Base-by-base conservation (phyloP, 2,888 invertebrate genomes). In the Dynastes tityus region DNA sequence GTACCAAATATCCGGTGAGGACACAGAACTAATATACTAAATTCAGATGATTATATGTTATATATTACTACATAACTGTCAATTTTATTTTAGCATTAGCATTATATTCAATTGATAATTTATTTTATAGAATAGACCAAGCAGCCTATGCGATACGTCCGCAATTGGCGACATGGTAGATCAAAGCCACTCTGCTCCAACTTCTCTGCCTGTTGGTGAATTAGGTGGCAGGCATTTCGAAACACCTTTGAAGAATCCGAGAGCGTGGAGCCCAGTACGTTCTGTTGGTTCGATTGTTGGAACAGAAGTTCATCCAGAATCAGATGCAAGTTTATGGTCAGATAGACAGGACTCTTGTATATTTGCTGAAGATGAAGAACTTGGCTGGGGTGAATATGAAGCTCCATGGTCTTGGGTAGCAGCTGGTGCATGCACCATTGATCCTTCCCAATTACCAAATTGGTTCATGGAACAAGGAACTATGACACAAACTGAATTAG, bases 261-360 rank as follows among this genome's bases (percentile, higher is more conserved):
- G 95, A 84, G 95, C 95, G 40, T 96, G 96, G 96, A 96, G 95
- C 85, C 96, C 96, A 22, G 95, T 96, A n/a, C 92, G 95, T 81
- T 96, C 95, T 85, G 95, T 95, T 8, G 96, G 96, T 9, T 96
- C 96, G 32, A 94, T 96, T 70, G 93, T 93, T 1, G 96, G 95
- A 1, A 94, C 94, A 85, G 96, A 96, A 88, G 96, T 94, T n/a
- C 95, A 95, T 87, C 95, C 95, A 2, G 95, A 95, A 86, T 94
- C 95, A 81, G 96, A 96, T 86, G 95, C 95, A 73, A 93, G 94
- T 85, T 93, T 95, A 9, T 94, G 95, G 90, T 92, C 94, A 3
- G 95, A 93, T 83, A 90, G 90, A 9, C 90, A 92, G 73, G 93
- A 95, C 85, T 95, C 95, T 2, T 95, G 94, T 78, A 93, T 95